Percentiles rank a stretch among this genome's conserved stretches.
Conservation (phyloP, 2,113 vertebrate species). For the Sturnus vulgaris region DNA sequence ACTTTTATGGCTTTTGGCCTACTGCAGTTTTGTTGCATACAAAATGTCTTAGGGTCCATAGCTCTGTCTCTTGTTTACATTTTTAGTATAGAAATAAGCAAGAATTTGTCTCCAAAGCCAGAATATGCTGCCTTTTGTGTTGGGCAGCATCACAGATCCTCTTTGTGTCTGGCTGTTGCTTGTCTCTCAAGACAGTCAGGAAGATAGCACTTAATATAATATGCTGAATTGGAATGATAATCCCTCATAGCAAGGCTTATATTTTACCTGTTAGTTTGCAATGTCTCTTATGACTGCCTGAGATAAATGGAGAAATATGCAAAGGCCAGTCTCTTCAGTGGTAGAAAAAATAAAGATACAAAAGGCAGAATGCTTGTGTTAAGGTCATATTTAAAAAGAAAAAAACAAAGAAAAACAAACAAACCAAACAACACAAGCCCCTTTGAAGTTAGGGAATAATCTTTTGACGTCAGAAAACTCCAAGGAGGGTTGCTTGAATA, state of each 20-base stretch:
- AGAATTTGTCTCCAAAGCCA: not conserved
- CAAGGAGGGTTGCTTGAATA: not conserved
- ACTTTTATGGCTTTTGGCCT: not conserved
- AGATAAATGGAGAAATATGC: not conserved
- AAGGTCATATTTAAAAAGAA: not conserved
- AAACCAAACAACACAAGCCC: not conserved
- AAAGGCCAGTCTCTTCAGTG: not conserved
- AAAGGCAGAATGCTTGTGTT: not conserved
- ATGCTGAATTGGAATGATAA: conserved; percentile 32
- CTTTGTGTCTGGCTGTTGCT: not conserved
- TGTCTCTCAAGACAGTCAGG: not conserved
- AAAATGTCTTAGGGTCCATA: not conserved
- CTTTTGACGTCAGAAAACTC: conserved; percentile 1
- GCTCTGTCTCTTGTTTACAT: not conserved
- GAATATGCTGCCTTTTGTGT: not conserved
- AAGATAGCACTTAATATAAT: not conserved
- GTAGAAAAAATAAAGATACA: not conserved
- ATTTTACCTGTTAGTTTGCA: conserved; percentile 47
- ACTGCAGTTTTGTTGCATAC: not conserved
- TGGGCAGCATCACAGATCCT: not conserved
- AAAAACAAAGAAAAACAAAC: not conserved
- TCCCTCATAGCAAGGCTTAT: not conserved
- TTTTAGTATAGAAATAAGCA: not conserved
- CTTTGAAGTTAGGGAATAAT: not conserved
- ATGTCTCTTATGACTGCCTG: not conserved